These are phyloP conservation scores for Sander lucioperca DNA, from an alignment of 2,113 vertebrate genomes.

Conservation along the genomic window DNA sequence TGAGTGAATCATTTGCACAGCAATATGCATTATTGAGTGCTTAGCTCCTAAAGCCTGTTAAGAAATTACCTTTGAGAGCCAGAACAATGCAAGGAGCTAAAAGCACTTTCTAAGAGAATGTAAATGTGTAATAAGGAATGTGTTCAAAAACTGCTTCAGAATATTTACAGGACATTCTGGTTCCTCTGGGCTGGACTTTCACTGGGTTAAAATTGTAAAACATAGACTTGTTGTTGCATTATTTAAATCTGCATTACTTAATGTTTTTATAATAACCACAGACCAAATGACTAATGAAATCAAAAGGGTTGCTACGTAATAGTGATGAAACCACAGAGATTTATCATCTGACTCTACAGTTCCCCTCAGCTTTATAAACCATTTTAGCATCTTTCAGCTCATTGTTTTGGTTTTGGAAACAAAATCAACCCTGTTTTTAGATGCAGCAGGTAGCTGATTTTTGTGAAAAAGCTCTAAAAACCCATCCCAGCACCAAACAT, in stretches of 20 bases:
- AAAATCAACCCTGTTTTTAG: background rate
- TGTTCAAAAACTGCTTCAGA: slow-evolving; percentile 9
- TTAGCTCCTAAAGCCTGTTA: slow-evolving; percentile 34
- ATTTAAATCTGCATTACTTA: background rate
- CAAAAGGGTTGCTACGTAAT: background rate
- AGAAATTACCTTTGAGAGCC: slow-evolving; percentile 23
- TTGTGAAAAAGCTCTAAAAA: too few relatives aligned
- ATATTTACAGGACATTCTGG: background rate
- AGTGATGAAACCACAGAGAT: background rate
- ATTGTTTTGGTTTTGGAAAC: background rate
- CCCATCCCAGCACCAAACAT: too few relatives aligned
- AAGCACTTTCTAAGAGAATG: background rate
- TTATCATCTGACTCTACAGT: background rate
- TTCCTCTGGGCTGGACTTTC: background rate
- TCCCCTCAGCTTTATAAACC: too few relatives aligned
- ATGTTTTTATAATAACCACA: background rate
- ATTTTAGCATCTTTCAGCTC: background rate
- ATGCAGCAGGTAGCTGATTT: background rate
- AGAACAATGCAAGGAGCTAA: slow-evolving; percentile 22
- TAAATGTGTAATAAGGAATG: slow-evolving; percentile 25
- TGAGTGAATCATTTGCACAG: slow-evolving; percentile 25
- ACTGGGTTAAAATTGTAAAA: too few relatives aligned
- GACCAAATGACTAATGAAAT: background rate
- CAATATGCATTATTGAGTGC: slow-evolving; percentile 19
- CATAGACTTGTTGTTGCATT: background rate